These are phyloP conservation scores for Anisognathus igniventris DNA, from an alignment of 2,797 vertebrate genomes.

Conservation along the genomic window DNA sequence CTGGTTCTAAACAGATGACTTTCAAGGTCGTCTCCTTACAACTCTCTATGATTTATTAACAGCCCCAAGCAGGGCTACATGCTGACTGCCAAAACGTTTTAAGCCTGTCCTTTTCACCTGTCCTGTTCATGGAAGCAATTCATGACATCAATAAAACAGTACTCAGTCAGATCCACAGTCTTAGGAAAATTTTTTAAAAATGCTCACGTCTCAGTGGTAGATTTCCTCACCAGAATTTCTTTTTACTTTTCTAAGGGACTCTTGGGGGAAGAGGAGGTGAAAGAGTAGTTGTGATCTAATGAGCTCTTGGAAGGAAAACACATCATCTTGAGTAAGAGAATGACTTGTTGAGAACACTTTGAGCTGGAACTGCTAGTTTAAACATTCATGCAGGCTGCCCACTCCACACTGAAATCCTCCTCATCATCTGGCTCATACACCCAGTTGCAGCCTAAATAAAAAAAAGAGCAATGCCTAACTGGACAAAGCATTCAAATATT, in stretches of 20 bases:
- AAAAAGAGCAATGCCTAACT: not conserved
- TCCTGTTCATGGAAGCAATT: not conserved
- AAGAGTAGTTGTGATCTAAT: not conserved
- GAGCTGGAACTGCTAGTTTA: not conserved
- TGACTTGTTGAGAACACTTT: not conserved
- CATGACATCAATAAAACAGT: not conserved
- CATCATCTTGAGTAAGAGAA: not conserved
- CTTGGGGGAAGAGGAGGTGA: not conserved
- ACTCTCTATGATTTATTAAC: not conserved
- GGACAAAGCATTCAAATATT: not conserved
- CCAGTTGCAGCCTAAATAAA: not conserved
- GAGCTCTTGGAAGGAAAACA: not conserved
- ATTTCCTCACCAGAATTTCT: not conserved
- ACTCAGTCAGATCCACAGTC: not conserved
- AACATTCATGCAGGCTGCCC: not conserved
- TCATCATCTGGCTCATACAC: not conserved
- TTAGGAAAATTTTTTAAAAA: not conserved
- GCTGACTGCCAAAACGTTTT: not conserved
- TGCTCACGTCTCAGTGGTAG: not conserved
- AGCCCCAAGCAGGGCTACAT: not conserved
- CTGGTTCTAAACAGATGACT: not conserved
- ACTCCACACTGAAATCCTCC: not conserved
- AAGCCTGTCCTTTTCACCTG: not conserved
- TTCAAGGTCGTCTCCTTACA: not conserved
- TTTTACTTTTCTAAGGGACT: not conserved